Base-by-base conservation (phyloP, 2,888 invertebrate species). In the Buathra laborator region DNA sequence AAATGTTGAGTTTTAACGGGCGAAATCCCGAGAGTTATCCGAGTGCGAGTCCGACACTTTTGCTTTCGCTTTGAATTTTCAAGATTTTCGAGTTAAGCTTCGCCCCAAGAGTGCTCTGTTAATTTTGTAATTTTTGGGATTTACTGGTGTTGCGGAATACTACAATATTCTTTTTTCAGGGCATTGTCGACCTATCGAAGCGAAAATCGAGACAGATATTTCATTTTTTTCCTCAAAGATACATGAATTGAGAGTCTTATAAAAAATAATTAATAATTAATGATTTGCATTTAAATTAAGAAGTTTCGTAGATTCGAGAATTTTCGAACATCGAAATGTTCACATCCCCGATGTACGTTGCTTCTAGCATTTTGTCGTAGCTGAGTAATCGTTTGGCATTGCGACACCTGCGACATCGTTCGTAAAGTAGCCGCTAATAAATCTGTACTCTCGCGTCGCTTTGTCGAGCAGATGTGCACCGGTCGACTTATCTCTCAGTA, bases 391-490 rank as follows among this genome's bases (percentile, higher is more conserved):
- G 37, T 64, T 51, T 32, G 37, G 32, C 12, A 12, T 75, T 75
- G 74, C 68, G 66, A 68, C 82, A 85, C 76, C 84, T 83, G 80
- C 71, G 76, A 71, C 43, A 74, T 83, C 78, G 48, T 71, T 56
- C 82, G 71, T 62, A 83, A 37, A 84, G 82, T 88, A 84, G 72
- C 84, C 82, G 64, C 81, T 84, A 84, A 87, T 87, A 87, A 88
- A 88, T 88, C 86, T 72, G 81, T 78, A 83, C 81, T 86, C 82
- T 67, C 77, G 72, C 53, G 43, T 51, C 44, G 72, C 53, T 67
- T 77, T 84, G 82, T 78, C 77, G 62, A 86, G 83, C 86, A 86
- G 86, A 86, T 87, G 86, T 66, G 80, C 80, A 78, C 79, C 56
- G 68, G 68, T 66, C 82, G 79, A 79, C 82, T 85, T 82, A 81